phyloP scores from a whole-genome alignment of 2,113 vertebrate species.

The Ploceus nigricollis region DNA sequence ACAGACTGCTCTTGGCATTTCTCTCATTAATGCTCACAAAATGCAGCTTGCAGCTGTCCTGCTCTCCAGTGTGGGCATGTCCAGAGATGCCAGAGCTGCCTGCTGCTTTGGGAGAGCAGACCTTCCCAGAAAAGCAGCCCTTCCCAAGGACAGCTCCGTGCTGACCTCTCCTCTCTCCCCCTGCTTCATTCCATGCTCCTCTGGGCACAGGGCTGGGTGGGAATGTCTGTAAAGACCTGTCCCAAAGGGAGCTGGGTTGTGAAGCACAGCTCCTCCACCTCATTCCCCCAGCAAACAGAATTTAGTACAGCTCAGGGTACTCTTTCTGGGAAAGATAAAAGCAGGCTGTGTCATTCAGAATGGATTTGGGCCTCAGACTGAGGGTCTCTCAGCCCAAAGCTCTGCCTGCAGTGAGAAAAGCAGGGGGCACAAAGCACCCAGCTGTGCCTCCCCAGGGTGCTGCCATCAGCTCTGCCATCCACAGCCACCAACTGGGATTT shows the following conservation, averaged over 20 bases:
- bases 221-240: not conserved
- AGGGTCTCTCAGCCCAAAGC: not conserved
- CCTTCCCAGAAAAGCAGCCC: not conserved
- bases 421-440: not conserved
- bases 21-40: not conserved
- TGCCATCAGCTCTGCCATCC: not conserved
- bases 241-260: not conserved
- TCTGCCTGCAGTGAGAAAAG: not conserved
- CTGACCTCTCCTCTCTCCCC: not conserved
- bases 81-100: not conserved
- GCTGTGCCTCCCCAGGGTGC: not conserved
- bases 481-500: not conserved
- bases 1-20: not conserved
- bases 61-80: not conserved
- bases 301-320: not conserved
- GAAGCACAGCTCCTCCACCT: accelerated
- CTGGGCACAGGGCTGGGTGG: accelerated
- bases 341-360: not conserved
- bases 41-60: not conserved
- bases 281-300: not conserved
- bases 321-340: not conserved
- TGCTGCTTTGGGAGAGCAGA: not conserved
- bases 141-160: not conserved
- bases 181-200: accelerated
- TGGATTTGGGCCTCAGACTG: not conserved